A percentile compares a stretch with the other conserved stretches of the same genome.
Conservation (phyloP, 2,113 vertebrate genomes). For the Phaethornis superciliosus region DNA sequence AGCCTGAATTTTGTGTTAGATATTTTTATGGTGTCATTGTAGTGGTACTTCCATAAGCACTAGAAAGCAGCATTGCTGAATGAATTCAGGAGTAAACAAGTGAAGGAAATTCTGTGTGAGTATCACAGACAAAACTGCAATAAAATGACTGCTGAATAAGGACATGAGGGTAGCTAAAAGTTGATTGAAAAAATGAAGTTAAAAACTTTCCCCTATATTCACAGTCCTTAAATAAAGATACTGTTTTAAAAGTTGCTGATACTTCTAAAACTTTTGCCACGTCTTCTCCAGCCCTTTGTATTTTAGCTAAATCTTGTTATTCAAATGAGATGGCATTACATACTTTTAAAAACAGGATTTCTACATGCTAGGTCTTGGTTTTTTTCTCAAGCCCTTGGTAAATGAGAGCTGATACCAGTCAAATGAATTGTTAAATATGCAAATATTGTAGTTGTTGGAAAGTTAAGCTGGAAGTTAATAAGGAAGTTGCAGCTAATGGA, state of each 20-base stretch:
- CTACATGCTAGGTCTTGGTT: background rate
- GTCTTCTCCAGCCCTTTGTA: background rate
- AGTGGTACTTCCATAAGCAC: background rate
- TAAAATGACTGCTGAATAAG: background rate
- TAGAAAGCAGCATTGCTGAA: background rate
- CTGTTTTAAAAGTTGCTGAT: background rate
- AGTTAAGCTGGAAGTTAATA: conserved; percentile 51
- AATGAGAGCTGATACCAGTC: conserved; percentile 54
- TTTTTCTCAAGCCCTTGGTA: conserved; percentile 1
- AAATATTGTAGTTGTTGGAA: conserved; percentile 69
- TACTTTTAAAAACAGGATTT: background rate
- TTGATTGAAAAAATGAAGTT: background rate
- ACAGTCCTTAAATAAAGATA: background rate
- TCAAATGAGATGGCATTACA: background rate
- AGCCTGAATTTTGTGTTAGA: background rate
- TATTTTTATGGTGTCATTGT: background rate
- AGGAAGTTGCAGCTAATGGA: conserved; percentile 71
- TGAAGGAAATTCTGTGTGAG: background rate
- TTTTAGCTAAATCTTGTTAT: background rate
- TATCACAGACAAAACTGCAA: background rate
- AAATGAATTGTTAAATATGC: conserved; percentile 74
- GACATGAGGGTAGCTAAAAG: background rate
- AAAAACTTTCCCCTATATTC: background rate
- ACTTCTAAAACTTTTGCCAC: background rate
- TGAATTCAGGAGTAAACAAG: background rate